Conservation (phyloP, 2,888 invertebrate species). For the Chrysolina oricalcia region DNA sequence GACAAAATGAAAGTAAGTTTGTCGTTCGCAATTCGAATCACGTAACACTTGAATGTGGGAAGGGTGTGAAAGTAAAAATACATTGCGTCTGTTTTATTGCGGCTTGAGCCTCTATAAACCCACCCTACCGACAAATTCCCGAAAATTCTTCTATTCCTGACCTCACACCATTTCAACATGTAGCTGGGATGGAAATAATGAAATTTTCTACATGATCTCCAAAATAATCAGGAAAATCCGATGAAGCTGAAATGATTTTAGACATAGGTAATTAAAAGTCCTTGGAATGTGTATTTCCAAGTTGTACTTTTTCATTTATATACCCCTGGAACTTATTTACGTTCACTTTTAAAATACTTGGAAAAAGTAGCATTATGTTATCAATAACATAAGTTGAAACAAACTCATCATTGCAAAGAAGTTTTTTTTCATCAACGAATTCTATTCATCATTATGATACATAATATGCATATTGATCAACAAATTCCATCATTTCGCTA, state of each 20-base stretch:
- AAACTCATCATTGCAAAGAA: no score
- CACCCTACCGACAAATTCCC: constrained; percentile 36
- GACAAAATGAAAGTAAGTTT: background rate
- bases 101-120: constrained; percentile 43
- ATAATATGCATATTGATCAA: no score
- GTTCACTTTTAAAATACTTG: no score
- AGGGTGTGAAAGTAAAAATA: constrained; percentile 38
- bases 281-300: no score
- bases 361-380: no score
- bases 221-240: background rate
- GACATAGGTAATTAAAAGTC: no score
- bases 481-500: no score
- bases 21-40: constrained; percentile 27
- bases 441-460: no score
- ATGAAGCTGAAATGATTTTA: background rate
- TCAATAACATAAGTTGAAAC: no score
- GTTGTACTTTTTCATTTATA: no score
- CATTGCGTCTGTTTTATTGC: constrained; percentile 46
- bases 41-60: constrained; percentile 39
- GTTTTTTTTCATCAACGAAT: no score
- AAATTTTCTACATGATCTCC: background rate
- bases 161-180: constrained; percentile 26
- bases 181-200: constrained; percentile 16
- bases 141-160: constrained; percentile 39
- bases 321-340: no score